A percentile compares a stretch with the other conserved stretches of the same genome.
Conservation (phyloP, 1,140 invertebrate genomes). For the Halyomorpha halys region DNA sequence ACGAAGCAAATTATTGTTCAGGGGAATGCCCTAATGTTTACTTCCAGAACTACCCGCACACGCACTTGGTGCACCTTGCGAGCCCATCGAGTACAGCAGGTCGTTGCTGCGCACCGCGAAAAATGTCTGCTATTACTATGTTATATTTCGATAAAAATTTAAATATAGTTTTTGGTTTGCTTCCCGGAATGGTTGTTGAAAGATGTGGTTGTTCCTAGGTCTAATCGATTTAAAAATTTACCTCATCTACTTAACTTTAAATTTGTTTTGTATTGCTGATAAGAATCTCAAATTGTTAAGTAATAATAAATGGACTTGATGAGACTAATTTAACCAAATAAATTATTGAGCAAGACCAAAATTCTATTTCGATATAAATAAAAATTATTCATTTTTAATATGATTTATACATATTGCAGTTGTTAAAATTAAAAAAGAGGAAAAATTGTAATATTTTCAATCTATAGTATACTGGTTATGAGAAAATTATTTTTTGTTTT, state of each 20-base stretch:
- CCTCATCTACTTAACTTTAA: background rate
- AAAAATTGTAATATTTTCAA: too few relatives aligned
- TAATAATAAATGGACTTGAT: background rate
- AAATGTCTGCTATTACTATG: conserved; percentile 82
- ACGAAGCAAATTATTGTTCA: conserved; percentile 94
- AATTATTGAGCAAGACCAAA: background rate
- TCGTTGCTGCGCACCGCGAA: conserved; percentile 81
- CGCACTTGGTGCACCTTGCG: conserved; percentile 74
- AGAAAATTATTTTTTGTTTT: too few relatives aligned
- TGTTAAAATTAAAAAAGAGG: too few relatives aligned
- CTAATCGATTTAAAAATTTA: background rate
- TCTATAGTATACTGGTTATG: too few relatives aligned
- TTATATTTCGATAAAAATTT: conserved; percentile 82
- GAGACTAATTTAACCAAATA: background rate
- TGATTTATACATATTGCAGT: too few relatives aligned
- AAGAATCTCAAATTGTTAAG: too few relatives aligned
- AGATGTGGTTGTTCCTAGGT: conserved; percentile 79
- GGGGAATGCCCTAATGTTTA: conserved; percentile 88
- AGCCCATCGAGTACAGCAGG: conserved; percentile 59
- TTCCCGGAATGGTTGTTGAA: conserved; percentile 89
- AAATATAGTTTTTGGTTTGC: conserved; percentile 76
- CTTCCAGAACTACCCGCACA: conserved; percentile 83
- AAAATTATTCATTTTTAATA: background rate
- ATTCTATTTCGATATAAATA: background rate
- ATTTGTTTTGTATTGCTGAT: too few relatives aligned